Evolutionary conservation across 2,888 invertebrate genomes (phyloP).

Genomic region (Temnothorax unifasciatus): DNA sequence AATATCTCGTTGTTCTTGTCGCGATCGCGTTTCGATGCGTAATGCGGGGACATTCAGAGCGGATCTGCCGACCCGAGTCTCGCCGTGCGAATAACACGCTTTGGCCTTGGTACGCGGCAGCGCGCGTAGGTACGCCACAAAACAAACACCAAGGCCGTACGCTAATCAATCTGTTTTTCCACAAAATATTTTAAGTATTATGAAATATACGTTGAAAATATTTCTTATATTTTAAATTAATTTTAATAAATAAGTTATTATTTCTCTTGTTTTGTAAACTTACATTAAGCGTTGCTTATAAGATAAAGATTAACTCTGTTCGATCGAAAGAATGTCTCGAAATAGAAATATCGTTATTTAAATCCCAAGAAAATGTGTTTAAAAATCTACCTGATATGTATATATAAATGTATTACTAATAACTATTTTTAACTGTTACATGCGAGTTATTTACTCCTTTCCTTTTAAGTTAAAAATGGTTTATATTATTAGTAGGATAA

Average conservation of each 20-base stretch:
- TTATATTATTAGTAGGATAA: neutral
- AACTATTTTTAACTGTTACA: neutral
- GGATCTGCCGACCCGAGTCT: neutral
- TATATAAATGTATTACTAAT: constrained; percentile 16
- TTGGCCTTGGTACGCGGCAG: neutral
- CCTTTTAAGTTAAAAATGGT: neutral
- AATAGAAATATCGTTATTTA: neutral
- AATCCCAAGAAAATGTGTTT: neutral
- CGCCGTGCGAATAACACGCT: neutral
- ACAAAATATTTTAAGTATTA: neutral
- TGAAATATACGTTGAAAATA: neutral
- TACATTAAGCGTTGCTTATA: neutral
- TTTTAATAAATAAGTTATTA: neutral
- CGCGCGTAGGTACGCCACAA: neutral
- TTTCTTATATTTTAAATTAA: neutral
- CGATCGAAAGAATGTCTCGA: neutral
- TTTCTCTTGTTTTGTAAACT: neutral
- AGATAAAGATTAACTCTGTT: neutral
- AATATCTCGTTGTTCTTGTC: neutral
- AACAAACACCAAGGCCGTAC: neutral
- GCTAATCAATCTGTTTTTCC: neutral
- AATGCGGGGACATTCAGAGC: neutral
- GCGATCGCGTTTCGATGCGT: neutral
- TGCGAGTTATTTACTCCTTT: neutral
- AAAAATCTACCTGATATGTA: neutral